These are phyloP conservation scores for Zapornia atra DNA, from an alignment of 2,113 vertebrate genomes.

Conservation along the genomic window DNA sequence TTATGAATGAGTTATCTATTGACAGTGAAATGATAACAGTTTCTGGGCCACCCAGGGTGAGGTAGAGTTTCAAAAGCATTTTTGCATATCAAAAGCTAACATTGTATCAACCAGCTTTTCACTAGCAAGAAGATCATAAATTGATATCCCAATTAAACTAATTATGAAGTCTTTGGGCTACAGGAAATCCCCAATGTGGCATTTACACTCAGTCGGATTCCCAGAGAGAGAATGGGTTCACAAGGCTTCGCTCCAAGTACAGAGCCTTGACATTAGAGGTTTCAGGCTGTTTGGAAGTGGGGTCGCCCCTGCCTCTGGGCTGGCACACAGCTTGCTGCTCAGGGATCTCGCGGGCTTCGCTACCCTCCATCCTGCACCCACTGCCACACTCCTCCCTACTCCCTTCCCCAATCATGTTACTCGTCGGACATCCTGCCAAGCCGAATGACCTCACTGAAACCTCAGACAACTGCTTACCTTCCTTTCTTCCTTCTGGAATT, in stretches of 20 bases:
- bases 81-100: conserved; percentile 62
- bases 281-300: accelerated
- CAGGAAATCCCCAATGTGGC: conserved; percentile 18
- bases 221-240: background rate
- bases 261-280: background rate
- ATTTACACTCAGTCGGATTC: background rate
- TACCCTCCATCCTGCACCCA: background rate
- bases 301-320: accelerated
- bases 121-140: conserved; percentile 33
- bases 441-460: background rate
- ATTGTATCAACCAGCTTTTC: conserved; percentile 27
- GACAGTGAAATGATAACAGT: conserved; percentile 32
- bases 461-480: background rate
- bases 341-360: background rate
- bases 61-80: conserved; percentile 62
- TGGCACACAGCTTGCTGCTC: background rate
- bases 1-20: conserved; percentile 26
- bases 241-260: accelerated
- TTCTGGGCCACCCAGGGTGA: conserved; percentile 56
- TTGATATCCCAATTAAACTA: conserved; percentile 38
- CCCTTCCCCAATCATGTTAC: background rate
- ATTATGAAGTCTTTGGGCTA: background rate
- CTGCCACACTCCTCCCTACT: background rate
- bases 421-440: accelerated
- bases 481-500: background rate